Evolutionary conservation across 2,113 vertebrate genomes (phyloP), one percentile per base, ranked within the genome.

Genomic region (Myiopsitta monachus): DNA sequence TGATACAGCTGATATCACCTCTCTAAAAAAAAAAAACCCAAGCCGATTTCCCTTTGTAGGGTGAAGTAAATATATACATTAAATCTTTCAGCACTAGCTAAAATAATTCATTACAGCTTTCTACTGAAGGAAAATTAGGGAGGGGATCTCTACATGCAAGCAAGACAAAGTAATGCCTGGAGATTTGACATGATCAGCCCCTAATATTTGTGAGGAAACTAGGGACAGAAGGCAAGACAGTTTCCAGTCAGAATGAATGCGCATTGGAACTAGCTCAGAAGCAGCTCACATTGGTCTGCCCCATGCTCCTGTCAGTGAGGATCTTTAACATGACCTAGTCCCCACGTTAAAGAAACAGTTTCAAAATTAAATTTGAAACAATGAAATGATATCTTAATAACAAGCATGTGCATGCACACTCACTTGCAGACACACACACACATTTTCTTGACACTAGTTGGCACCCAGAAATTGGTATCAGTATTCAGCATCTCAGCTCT

Each of bases 41-140:
- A 77, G 5, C 2, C 8, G 26, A 10, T 87, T 83, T 88, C 39
- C 52, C 18, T 80, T 76, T 67, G 26, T 67, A 26, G 18, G 22
- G 26, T 54, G 63, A 89, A 87, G 52, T 49, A 88, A 88, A 86
- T 69, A 43, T 3, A 3, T 63, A 51, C 14, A 39, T 52, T 74
- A 92, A 69, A 59, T 80, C 72, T 86, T 96, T 91, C 63, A 80
- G 43, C 87, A 88, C 41, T 74, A 81, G 33, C 28, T 94, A 80
- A 63, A 94, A 68, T 23, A 89, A 88, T 74, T 86, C 38, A 70
- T 83, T 80, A 41, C 10, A 30, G 1, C 43, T 94, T 86, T 54
- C 49, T 46, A 62, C 51, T 39, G 23, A 85, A 95, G 23, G 41
- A 59, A 92, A 87, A 90, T 41, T 11, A 76, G 26, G 70, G 74